Conservation (phyloP, 1,140 invertebrate genomes). For the Megalonaias nervosa region DNA sequence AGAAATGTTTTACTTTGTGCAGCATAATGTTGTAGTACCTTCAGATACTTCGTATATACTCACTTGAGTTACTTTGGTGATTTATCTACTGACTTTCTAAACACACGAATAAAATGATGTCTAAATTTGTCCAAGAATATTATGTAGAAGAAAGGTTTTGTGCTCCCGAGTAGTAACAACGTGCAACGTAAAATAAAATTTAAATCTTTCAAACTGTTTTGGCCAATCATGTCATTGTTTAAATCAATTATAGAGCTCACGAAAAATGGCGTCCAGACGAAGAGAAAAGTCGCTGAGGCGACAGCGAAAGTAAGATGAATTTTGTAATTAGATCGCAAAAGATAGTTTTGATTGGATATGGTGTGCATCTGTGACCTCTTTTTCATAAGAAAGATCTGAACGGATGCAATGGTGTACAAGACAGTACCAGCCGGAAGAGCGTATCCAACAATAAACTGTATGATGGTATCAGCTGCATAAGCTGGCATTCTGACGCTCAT, state of each 20-base stretch:
- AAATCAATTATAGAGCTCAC: constrained; percentile 19
- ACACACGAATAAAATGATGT: not conserved
- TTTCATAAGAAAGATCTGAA: constrained; percentile 12
- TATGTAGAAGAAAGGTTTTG: constrained; percentile 22
- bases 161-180: constrained; percentile 23
- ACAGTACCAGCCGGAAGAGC: constrained; percentile 3
- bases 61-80: too few species aligned
- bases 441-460: constrained; percentile 6
- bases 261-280: constrained; percentile 27
- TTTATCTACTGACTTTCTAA: too few species aligned
- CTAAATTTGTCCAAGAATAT: constrained; percentile 24
- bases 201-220: not conserved
- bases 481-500: not conserved
- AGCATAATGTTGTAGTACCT: too few species aligned
- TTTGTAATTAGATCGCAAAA: constrained; percentile 6
- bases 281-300: constrained; percentile 1
- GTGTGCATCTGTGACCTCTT: constrained; percentile 3
- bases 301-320: constrained; percentile 16
- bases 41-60: too few species aligned
- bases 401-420: not conserved
- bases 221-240: not conserved
- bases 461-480: not conserved
- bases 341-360: constrained; percentile 1
- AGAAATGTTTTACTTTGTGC: too few species aligned
- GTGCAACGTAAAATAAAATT: constrained; percentile 28